Conservation (phyloP, 2,888 invertebrate species). For the Craniophora ligustri region DNA sequence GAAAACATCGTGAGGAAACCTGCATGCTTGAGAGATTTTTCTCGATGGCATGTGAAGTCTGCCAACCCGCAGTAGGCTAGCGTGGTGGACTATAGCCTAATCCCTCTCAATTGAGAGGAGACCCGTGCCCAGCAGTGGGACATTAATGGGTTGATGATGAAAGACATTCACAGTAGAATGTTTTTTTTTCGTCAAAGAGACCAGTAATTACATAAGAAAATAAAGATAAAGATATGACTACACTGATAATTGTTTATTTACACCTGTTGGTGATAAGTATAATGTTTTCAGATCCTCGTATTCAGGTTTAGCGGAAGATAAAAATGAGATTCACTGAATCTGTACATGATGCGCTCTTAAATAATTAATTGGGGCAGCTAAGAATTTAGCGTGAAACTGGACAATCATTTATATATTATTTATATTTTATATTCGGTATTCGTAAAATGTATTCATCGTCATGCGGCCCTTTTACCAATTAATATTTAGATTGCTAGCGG, state of each 20-base stretch:
- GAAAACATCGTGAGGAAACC: too few species aligned
- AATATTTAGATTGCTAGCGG: too few species aligned
- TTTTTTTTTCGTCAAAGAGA: slow-evolving; percentile 19
- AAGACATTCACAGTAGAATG: slow-evolving; percentile 40
- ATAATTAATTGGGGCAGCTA: slow-evolving; percentile 24
- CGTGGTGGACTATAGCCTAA: too few species aligned
- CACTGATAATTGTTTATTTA: slow-evolving; percentile 3
- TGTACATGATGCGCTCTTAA: slow-evolving; percentile 43
- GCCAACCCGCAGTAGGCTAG: too few species aligned
- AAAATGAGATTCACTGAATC: slow-evolving; percentile 50
- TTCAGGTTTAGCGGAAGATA: slow-evolving; percentile 7
- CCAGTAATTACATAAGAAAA: slow-evolving; percentile 2
- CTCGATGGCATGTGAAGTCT: too few species aligned
- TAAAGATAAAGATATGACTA: background rate
- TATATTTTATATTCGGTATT: background rate
- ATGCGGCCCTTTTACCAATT: too few species aligned
- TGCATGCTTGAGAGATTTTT: too few species aligned
- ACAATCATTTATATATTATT: slow-evolving; percentile 6
- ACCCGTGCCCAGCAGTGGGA: too few species aligned
- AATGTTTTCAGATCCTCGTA: slow-evolving; percentile 4
- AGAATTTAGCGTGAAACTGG: slow-evolving; percentile 12
- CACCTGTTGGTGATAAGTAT: background rate
- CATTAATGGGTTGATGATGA: too few species aligned
- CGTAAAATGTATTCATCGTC: too few species aligned
- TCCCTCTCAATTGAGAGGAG: too few species aligned